Evolutionary conservation across 2,797 vertebrate species (phyloP).

Genomic region (Acanthopagrus latus): DNA sequence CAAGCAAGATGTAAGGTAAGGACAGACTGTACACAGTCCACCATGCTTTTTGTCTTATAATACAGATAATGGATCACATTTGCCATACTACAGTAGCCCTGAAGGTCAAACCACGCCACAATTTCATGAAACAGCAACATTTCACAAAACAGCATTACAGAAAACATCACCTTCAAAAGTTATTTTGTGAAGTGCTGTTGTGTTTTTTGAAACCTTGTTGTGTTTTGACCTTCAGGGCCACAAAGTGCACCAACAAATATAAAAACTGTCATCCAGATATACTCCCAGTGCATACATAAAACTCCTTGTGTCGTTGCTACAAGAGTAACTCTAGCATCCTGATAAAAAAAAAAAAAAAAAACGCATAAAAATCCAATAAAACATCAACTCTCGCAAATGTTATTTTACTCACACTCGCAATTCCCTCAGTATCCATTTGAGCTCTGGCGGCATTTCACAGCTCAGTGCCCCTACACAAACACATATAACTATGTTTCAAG

Average conservation of each 20-base stretch:
- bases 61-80: not conserved
- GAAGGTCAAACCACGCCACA: too few species aligned
- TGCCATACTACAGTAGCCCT: not conserved
- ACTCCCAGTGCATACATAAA: not conserved
- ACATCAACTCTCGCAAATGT: not conserved
- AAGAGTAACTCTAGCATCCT: not conserved
- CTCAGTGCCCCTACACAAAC: conserved; percentile 33
- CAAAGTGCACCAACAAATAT: not conserved
- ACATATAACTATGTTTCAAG: conserved; percentile 17
- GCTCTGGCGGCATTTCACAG: conserved; percentile 25
- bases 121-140: too few species aligned
- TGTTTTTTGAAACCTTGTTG: too few species aligned
- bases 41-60: not conserved
- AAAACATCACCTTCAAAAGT: too few species aligned
- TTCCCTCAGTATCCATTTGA: conserved; percentile 18
- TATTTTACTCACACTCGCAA: conserved; percentile 3
- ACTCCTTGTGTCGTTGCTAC: not conserved
- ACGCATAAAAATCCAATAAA: not conserved
- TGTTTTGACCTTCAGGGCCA: too few species aligned
- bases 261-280: not conserved
- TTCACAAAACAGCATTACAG: too few species aligned
- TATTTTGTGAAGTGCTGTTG: too few species aligned
- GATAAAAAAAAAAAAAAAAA: conserved; percentile 4
- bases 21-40: too few species aligned
- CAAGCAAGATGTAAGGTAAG: not conserved